Base-by-base conservation (phyloP, 2,113 vertebrate species). In the Picathartes gymnocephalus region DNA sequence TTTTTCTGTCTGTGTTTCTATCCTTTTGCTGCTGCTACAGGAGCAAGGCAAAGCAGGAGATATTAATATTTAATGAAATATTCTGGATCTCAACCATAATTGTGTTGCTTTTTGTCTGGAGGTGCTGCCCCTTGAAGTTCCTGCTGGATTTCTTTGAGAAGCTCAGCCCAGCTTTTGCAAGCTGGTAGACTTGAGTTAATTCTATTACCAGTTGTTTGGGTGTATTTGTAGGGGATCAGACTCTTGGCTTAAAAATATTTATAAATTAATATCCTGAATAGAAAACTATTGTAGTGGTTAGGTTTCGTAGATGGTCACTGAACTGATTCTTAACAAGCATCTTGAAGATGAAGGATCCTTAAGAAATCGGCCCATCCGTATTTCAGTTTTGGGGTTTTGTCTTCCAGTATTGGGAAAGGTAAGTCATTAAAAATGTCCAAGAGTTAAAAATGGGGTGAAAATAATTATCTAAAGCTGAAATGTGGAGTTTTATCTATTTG, bases 21-120 rank as follows among this genome's bases (percentile, higher is more conserved):
- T 61, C 7, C 4, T 42, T 91, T 93, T 51, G 16, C 28, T 81
- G 80, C 79, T 76, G 27, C 87, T 86, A 21, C 39, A 86, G 50
- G 50, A 92, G 31, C 60, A 81, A 81, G 54, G 35, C 48, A 90
- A 66, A 88, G 48, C 39, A 81, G 40, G 33, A n/a, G 40, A 13
- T 86, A 79, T 45, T 84, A 81, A 84, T 96, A 85, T 70, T 95
- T 89, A 89, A 91, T 88, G 37, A 58, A 57, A 57, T 44, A 31
- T 50, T 92, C 27, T 80, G 56, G 44, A 35, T 76, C 31, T 68
- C 57, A 70, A 3, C 28, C 1, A 1, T 65, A 81, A 60, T 76
- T 1, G 4, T 21, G 10, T 58, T 51, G 40, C 39, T 35, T 88
- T 95, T 91, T 82, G 45, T 76, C 72, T 86, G 72, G 47, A 53